Evolutionary conservation across 1,140 invertebrate genomes (phyloP).

Genomic region (Maconellicoccus hirsutus): DNA sequence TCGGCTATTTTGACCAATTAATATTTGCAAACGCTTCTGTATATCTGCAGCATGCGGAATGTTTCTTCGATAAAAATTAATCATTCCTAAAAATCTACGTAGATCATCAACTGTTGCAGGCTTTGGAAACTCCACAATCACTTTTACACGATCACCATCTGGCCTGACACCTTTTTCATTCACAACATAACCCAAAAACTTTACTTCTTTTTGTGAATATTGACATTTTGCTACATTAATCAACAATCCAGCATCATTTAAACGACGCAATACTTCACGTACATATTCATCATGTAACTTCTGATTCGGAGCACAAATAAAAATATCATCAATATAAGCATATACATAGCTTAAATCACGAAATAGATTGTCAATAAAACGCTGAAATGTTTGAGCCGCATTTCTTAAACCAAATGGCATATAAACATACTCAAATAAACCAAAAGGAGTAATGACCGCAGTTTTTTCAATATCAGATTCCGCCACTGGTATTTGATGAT

Average conservation of each 20-base stretch:
- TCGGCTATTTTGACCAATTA: not conserved
- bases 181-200: slow-evolving; percentile 33
- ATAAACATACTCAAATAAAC: slow-evolving; percentile 28
- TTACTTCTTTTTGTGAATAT: slow-evolving; percentile 31
- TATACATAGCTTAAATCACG: slow-evolving; percentile 32
- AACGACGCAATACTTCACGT: slow-evolving; percentile 28
- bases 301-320: slow-evolving; percentile 31
- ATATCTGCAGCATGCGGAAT: slow-evolving; percentile 31
- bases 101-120: slow-evolving; percentile 29
- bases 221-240: slow-evolving; percentile 32
- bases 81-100: slow-evolving; percentile 32
- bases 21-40: slow-evolving; percentile 26
- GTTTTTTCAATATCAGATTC: slow-evolving; percentile 34
- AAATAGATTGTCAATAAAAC: slow-evolving; percentile 39
- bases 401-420: slow-evolving; percentile 36
- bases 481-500: slow-evolving; percentile 36
- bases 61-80: slow-evolving; percentile 33
- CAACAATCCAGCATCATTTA: slow-evolving; percentile 30
- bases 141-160: slow-evolving; percentile 26
- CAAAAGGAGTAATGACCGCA: slow-evolving; percentile 28
- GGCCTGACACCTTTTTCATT: slow-evolving; percentile 30
- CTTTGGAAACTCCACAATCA: slow-evolving; percentile 30
- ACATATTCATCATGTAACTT: slow-evolving; percentile 29
- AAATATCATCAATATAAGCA: slow-evolving; percentile 34
- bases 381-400: slow-evolving; percentile 37